Evolutionary conservation across 2,888 invertebrate species (phyloP).

Genomic region (Drosophila birchii): DNA sequence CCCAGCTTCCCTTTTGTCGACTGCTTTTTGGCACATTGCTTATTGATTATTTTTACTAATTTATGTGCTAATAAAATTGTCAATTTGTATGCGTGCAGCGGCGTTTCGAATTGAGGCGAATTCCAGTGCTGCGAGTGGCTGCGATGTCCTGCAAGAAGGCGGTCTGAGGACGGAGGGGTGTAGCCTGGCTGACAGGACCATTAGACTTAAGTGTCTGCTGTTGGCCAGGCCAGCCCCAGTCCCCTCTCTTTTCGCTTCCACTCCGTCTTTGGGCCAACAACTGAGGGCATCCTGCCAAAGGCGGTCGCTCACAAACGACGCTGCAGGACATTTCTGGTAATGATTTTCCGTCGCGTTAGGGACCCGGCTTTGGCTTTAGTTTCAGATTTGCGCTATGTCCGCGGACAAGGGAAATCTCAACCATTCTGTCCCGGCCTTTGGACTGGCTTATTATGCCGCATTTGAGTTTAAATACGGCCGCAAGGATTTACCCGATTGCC

Average conservation of each 20-base stretch:
- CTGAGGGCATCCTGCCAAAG: conserved; percentile 75
- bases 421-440: conserved; percentile 12
- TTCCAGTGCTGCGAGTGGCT: conserved; percentile 27
- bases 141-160: conserved; percentile 7
- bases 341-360: conserved; percentile 56
- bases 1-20: conserved; percentile 4
- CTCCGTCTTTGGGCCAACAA: conserved; percentile 23
- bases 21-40: conserved; percentile 76
- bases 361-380: conserved; percentile 33
- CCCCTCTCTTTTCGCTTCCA: not conserved
- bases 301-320: conserved; percentile 73
- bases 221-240: conserved; percentile 20
- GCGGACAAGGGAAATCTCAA: conserved; percentile 17
- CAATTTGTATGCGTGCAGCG: conserved; percentile 77
- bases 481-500: conserved; percentile 55
- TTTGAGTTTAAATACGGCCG: conserved; percentile 58
- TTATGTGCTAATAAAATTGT: conserved; percentile 80
- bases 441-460: conserved; percentile 62
- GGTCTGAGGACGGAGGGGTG: not conserved
- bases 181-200: conserved; percentile 67
- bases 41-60: conserved; percentile 80
- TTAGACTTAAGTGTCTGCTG: conserved; percentile 75
- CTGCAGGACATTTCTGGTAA: conserved; percentile 76
- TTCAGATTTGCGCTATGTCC: conserved; percentile 19
- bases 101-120: conserved; percentile 40